Evolutionary conservation across 2,113 vertebrate genomes (phyloP).

Genomic region (Muscicapa adusta): DNA sequence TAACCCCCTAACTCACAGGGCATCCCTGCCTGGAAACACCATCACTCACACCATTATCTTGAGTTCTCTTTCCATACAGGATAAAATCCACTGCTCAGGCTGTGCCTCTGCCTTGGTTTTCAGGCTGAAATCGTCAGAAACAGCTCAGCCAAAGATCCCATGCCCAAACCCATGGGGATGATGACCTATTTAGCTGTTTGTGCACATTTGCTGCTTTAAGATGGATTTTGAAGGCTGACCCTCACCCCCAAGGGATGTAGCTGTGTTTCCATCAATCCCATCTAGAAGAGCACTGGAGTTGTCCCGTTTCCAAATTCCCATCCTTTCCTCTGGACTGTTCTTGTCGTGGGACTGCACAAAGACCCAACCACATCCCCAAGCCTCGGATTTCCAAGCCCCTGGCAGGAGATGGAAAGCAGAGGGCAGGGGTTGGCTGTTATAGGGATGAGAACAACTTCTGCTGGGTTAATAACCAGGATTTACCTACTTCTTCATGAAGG

Average conservation of each 20-base stretch:
- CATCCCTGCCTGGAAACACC: background rate
- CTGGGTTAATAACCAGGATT: background rate
- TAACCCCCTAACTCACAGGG: background rate
- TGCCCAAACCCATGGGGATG: background rate
- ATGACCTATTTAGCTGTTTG: background rate
- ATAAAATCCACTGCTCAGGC: background rate
- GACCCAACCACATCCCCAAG: background rate
- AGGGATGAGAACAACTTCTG: background rate
- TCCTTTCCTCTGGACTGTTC: background rate
- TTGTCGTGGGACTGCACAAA: background rate
- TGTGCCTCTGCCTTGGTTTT: background rate
- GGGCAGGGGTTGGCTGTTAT: fast-evolving
- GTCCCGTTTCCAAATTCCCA: fast-evolving
- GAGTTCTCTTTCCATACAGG: background rate
- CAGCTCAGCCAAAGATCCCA: fast-evolving
- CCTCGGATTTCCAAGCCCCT: fast-evolving
- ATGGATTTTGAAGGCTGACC: background rate
- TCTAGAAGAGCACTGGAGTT: fast-evolving
- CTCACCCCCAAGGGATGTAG: too few relatives aligned
- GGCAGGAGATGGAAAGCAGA: background rate
- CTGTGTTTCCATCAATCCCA: background rate
- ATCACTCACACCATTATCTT: background rate
- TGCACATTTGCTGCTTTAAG: background rate
- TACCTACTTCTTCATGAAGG: background rate
- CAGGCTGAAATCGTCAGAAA: background rate